Base-by-base conservation (phyloP, 2,797 vertebrate species). In the Prunella strophiata region DNA sequence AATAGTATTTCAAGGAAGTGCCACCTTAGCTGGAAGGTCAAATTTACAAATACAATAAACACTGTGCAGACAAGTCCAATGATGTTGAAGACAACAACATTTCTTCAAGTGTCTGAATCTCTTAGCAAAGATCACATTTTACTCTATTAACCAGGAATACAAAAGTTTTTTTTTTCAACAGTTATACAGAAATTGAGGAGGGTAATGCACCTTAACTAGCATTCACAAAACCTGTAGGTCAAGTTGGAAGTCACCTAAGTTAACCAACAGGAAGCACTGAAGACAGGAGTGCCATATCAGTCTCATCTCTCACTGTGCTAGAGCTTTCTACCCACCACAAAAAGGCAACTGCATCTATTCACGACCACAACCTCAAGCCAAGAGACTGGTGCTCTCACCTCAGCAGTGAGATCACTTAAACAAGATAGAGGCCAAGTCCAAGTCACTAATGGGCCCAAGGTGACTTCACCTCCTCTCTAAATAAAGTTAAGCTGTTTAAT, bases 401-500 rank as follows among this genome's bases (percentile, higher is more conserved):
- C 85, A 67, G 57, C 2, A 4, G 30, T 62, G 48, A 88, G 66
- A 75, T 76, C 66, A 74, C 58, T 81, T 75, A 22, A 85, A 55
- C n/a, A 85, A 88, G 65, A 88, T 3, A 94, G 43, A 88, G 51
- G 62, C 47, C 68, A 93, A 87, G 40, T 70, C 73, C 84, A 83
- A 88, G 62, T 70, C 51, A 72, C 62, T 68, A 94, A 68, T 77
- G 61, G 78, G 43, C 47, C 50, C 38, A 73, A 85, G 51, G 68
- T 27, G 58, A 84, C 88, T 85, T 86, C 70, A 81, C 29, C 45
- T 89, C 72, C 27, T 71, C 72, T 57, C 79, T 51, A 65, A 89
- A 91, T 36, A 58, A 89, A 87, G 48, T 59, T 59, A 89, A 93
- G 61, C 67, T 88, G 50, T 74, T 72, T 88, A 90, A 88, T 36